Percentiles rank a stretch among this genome's conserved stretches.
These are phyloP conservation scores for Protodeltote pygarga DNA, from an alignment of 2,888 invertebrate genomes.

Conservation along the genomic window DNA sequence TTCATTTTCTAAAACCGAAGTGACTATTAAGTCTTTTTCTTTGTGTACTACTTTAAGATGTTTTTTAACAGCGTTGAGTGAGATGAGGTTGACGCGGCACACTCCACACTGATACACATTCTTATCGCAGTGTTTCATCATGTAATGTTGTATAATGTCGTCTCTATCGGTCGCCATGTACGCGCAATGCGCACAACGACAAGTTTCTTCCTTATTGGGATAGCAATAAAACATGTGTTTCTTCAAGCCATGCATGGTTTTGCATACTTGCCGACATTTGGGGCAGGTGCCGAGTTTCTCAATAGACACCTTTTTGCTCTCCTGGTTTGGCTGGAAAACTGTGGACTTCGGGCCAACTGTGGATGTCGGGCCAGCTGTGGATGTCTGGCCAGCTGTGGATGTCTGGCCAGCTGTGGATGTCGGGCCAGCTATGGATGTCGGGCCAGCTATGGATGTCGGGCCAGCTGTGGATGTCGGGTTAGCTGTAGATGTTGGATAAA, in stretches of 20 bases:
- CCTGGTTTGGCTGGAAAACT: neutral
- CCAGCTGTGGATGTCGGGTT: too few relatives aligned
- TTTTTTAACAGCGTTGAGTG: conserved; percentile 39
- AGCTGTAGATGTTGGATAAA: too few relatives aligned
- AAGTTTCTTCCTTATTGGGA: conserved; percentile 36
- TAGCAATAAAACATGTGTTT: conserved; percentile 54
- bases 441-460: too few relatives aligned
- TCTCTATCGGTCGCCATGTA: conserved; percentile 22
- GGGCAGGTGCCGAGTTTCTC: conserved; percentile 60
- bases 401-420: too few relatives aligned
- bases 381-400: too few relatives aligned
- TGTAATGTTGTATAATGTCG: conserved; percentile 60
- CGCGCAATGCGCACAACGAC: conserved; percentile 38
- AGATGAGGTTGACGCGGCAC: conserved; percentile 45
- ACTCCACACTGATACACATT: conserved; percentile 51
- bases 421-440: too few relatives aligned
- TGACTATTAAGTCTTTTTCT: conserved; percentile 17
- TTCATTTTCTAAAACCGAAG: neutral
- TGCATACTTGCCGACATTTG: conserved; percentile 53
- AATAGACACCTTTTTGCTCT: conserved; percentile 13
- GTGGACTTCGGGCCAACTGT: too few relatives aligned
- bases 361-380: too few relatives aligned
- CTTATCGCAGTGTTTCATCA: conserved; percentile 30
- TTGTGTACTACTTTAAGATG: conserved; percentile 57
- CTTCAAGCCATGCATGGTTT: conserved; percentile 52